A percentile compares a stretch with the other conserved stretches of the same genome.
Evolutionary conservation across 2,113 vertebrate genomes (phyloP).

Genomic region (cat (Felis catus)): DNA sequence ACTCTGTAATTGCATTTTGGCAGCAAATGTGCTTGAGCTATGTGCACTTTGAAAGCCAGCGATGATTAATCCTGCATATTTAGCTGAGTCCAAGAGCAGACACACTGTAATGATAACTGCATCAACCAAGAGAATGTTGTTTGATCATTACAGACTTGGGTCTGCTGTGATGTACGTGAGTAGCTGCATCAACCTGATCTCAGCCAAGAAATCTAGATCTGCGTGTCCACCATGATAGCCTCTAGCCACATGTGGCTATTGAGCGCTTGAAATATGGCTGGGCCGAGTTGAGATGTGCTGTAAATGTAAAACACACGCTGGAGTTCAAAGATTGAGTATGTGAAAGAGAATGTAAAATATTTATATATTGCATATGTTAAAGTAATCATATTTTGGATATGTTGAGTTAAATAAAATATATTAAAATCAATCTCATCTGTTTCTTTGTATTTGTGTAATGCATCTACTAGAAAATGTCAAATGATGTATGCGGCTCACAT

Average conservation of each 20-base stretch:
- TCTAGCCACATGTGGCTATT: neutral
- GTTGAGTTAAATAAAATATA: neutral
- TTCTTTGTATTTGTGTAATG: slow-evolving; percentile 35
- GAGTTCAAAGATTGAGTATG: neutral
- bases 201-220: neutral
- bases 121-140: slow-evolving; percentile 19
- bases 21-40: slow-evolving; percentile 38
- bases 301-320: neutral
- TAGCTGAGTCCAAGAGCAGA: slow-evolving; percentile 52
- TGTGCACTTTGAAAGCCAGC: slow-evolving; percentile 26
- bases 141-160: neutral
- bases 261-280: neutral
- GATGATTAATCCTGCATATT: slow-evolving; percentile 64
- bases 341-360: neutral
- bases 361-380: neutral
- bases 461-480: neutral
- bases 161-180: neutral
- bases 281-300: neutral
- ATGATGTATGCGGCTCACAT: neutral
- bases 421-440: slow-evolving; percentile 29
- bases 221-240: neutral
- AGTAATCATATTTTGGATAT: slow-evolving; percentile 12
- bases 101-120: neutral
- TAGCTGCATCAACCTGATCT: neutral
- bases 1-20: slow-evolving; percentile 69